Percentiles rank a stretch among this genome's conserved stretches.
These are phyloP conservation scores for Toxotes lorentzi DNA, from an alignment of 2,797 vertebrate genomes.

Conservation along the genomic window DNA sequence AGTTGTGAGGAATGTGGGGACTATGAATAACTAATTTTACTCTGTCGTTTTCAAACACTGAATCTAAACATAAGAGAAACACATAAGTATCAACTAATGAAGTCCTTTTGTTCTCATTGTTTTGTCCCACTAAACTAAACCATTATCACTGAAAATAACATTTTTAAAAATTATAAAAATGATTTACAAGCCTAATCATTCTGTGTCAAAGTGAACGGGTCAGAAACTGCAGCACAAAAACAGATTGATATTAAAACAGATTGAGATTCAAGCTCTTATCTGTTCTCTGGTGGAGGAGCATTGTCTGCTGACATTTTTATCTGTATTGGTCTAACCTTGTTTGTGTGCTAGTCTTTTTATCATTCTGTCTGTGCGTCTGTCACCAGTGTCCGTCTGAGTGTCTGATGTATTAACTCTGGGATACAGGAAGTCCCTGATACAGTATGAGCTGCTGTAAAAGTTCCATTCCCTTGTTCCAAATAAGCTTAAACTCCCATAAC, in stretches of 20 bases:
- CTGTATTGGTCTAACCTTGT: constrained; percentile 26
- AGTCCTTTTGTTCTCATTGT: background rate
- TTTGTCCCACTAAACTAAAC: background rate
- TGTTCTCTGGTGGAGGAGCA: constrained; percentile 60
- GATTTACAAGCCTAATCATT: background rate
- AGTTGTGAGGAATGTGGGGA: background rate
- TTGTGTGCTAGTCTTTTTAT: constrained; percentile 11
- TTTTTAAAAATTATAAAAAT: too few species aligned
- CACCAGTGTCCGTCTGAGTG: constrained; percentile 12
- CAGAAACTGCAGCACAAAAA: background rate
- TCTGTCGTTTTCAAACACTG: background rate
- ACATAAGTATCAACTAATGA: background rate
- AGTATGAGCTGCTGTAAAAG: constrained; percentile 10
- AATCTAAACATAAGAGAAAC: background rate
- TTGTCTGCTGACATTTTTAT: constrained; percentile 63
- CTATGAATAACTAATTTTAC: background rate
- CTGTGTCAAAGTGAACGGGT: constrained; percentile 1
- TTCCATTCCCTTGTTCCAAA: background rate
- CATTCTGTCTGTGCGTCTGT: background rate
- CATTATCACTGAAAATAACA: background rate
- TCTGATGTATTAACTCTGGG: constrained; percentile 13
- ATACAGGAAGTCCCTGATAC: background rate
- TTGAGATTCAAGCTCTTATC: constrained; percentile 12
- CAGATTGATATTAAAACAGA: background rate
- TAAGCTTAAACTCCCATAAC: background rate